Evolutionary conservation across 1,140 invertebrate species (phyloP), one percentile per base, ranked within the genome.

Genomic region (Sipha flava): DNA sequence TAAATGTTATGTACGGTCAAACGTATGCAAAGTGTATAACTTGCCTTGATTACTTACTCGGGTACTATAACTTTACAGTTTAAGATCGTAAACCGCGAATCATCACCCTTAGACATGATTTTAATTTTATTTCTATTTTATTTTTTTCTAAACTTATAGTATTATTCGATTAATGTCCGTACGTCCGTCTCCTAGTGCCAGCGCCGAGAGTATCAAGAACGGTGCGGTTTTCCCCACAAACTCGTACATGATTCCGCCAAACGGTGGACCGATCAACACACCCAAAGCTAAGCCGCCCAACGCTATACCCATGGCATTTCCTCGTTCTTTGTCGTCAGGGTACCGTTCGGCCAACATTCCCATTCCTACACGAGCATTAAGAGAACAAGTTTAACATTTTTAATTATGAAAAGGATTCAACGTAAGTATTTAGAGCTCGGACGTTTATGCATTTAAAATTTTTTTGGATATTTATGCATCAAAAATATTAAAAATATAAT

Each of bases 231-330:
- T 93, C 43, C 91, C 91, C 68, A 91, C 88, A 81, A 93, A 88
- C 81, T 93, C 91, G 84, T 94, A 94, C 23, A 92, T 87, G 37
- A 93, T 87, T 1, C 92, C 90, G 16, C 93, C 93, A 81, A 94
- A 89, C 0, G 93, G 93, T 84, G 94, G 94, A 0, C 93, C 93
- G 2, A 92, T 85, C 10, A 94, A 86, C 4, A 95, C 93, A 1
- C 93, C 93, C 21, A 93, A 82, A 1, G 93, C 93, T 57, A 92
- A 91, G 52, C 92, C 92, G n/a, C 93, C 92, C 81, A 94, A 87
- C 14, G 93, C 90, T 18, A 92, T 87, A 14, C 93, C 93, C 90
- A 94, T 92, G 5, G 92, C 85, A 83, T 89, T 88, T 40, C 91
- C 90, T 81, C 93, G 86, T 43, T 90, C 85, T 3, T 82, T 86